A percentile compares a stretch with the other conserved stretches of the same genome.
phyloP scores from a whole-genome alignment of 64 coral and sea anemone species.

The Exaiptasia diaphana region DNA sequence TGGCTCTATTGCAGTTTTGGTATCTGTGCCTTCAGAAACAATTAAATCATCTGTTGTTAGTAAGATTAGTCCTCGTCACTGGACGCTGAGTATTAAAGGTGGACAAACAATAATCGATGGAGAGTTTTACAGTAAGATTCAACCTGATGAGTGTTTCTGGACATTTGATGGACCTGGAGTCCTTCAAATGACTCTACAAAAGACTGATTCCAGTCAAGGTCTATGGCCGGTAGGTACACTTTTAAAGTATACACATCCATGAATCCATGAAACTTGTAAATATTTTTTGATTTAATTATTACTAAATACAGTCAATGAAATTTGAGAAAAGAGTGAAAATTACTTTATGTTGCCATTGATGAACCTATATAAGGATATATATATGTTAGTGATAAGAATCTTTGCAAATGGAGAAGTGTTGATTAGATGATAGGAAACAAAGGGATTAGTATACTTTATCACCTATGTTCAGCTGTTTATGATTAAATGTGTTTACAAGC shows the following conservation, averaged over 20 bases:
- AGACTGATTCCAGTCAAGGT: constrained; percentile 62
- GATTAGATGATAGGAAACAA: too few species aligned
- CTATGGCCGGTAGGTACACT: constrained; percentile 75
- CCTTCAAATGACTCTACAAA: constrained; percentile 78
- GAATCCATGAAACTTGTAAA: too few species aligned
- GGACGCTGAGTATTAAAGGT: constrained; percentile 75
- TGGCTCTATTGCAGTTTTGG: constrained; percentile 64
- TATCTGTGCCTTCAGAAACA: constrained; percentile 56
- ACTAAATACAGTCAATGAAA: too few species aligned
- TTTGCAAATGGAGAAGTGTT: too few species aligned
- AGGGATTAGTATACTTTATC: too few species aligned
- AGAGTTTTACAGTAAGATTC: constrained; percentile 65
- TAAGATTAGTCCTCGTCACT: constrained; percentile 64
- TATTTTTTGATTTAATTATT: too few species aligned
- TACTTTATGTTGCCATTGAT: too few species aligned
- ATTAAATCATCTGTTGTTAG: constrained; percentile 60
- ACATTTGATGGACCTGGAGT: constrained; percentile 81
- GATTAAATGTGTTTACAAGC: too few species aligned
- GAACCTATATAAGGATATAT: too few species aligned
- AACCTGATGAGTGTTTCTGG: constrained; percentile 83
- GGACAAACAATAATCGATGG: constrained; percentile 64
- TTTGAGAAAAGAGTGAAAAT: too few species aligned
- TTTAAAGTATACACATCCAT: not conserved
- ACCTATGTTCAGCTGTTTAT: too few species aligned
- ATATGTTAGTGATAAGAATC: too few species aligned